Percentiles rank a stretch among this genome's conserved stretches.
These are phyloP conservation scores for Erythrocercus mccallii DNA, from an alignment of 2,113 vertebrate genomes.

Conservation along the genomic window DNA sequence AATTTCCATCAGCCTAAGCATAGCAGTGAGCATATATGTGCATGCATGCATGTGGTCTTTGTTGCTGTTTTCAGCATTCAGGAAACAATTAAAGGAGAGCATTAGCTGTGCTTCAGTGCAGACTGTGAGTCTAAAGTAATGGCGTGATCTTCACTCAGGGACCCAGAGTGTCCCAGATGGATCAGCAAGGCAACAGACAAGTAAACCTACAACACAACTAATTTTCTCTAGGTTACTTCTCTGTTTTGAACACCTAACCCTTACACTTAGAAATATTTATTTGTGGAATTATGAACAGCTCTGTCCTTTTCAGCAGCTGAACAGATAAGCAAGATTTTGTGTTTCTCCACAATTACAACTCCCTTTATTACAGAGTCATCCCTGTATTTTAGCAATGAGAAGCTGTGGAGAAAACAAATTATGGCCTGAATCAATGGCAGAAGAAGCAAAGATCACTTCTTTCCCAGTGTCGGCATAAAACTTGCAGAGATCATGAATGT, in stretches of 20 bases:
- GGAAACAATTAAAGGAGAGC: background rate
- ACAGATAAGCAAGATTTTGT: background rate
- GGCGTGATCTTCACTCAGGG: background rate
- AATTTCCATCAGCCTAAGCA: background rate
- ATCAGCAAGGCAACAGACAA: background rate
- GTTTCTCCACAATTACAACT: background rate
- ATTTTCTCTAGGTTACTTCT: background rate
- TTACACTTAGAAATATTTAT: background rate
- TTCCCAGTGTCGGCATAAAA: background rate
- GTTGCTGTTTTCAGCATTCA: conserved; percentile 12
- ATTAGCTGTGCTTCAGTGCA: conserved; percentile 10
- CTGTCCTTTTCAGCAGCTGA: background rate
- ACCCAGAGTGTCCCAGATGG: background rate
- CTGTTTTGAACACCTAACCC: background rate
- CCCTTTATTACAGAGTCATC: background rate
- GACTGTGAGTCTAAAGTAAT: background rate
- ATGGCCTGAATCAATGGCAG: background rate
- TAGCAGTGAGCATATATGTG: background rate
- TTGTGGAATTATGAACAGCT: background rate
- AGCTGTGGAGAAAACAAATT: background rate
- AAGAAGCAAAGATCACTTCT: background rate
- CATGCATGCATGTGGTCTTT: background rate
- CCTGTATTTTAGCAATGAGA: background rate
- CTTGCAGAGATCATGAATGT: background rate
- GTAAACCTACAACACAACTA: background rate